A percentile compares a stretch with the other conserved stretches of the same genome.
These are phyloP conservation scores for Pyrgilauda ruficollis DNA, from an alignment of 2,113 vertebrate genomes.

Conservation along the genomic window DNA sequence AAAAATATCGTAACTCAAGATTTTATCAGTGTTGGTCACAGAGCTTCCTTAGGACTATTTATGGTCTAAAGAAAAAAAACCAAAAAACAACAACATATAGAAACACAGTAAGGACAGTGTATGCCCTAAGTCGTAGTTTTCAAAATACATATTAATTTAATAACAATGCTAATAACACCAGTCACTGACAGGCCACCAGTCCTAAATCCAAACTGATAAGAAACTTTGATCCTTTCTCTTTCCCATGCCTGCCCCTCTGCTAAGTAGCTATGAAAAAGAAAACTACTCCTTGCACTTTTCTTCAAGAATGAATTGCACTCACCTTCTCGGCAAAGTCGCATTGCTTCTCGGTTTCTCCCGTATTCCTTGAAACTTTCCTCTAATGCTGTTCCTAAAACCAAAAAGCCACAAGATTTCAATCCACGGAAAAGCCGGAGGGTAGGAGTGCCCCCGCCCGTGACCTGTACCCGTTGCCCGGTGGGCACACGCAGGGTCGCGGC, in stretches of 20 bases:
- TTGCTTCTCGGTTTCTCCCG: slow-evolving; percentile 94
- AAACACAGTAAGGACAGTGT: neutral
- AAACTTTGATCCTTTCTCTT: neutral
- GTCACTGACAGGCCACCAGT: neutral
- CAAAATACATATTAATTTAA: neutral
- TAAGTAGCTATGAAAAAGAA: neutral
- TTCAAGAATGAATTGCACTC: slow-evolving; percentile 63
- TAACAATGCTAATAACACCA: neutral
- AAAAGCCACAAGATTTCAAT: slow-evolving; percentile 39
- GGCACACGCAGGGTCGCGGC: neutral
- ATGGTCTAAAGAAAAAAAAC: neutral
- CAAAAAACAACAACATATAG: neutral
- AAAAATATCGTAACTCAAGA: neutral
- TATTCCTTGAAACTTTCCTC: slow-evolving; percentile 99
- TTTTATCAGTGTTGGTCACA: neutral
- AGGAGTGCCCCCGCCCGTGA: neutral
- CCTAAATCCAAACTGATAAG: neutral
- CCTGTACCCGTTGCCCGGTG: neutral
- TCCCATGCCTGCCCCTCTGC: neutral
- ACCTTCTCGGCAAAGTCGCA: slow-evolving; percentile 98
- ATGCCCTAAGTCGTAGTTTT: neutral
- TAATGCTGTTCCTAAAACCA: slow-evolving; percentile 84
- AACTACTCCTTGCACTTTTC: neutral
- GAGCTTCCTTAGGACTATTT: neutral
- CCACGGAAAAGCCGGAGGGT: neutral